phyloP scores from a whole-genome alignment of 2,113 vertebrate species.

The Rhadina sibilatrix region DNA sequence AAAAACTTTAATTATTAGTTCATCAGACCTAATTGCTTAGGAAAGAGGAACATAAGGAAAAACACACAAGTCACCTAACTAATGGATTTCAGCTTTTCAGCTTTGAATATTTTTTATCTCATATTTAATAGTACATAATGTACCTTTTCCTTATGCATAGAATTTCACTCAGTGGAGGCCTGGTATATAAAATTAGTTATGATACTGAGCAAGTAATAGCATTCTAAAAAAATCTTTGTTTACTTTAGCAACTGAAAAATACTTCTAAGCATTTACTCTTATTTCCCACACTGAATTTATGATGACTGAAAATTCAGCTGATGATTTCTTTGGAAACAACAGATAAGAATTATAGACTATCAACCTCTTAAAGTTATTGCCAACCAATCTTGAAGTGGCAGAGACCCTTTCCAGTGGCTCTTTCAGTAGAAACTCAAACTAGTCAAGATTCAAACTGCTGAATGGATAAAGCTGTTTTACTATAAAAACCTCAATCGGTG shows the following conservation, averaged over 20 bases:
- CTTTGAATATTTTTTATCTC: neutral
- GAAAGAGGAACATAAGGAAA: neutral
- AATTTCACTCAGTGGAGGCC: neutral
- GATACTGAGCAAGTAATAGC: neutral
- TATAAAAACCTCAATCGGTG: neutral
- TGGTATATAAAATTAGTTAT: neutral
- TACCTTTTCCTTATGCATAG: neutral
- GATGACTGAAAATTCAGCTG: neutral
- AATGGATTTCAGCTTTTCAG: neutral
- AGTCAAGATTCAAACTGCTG: neutral
- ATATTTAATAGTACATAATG: neutral
- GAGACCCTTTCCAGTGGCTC: neutral
- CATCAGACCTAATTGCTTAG: neutral
- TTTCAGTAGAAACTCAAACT: neutral
- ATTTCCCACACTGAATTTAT: neutral
- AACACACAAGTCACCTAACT: neutral
- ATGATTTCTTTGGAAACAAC: neutral
- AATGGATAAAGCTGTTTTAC: neutral
- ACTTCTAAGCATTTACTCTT: neutral
- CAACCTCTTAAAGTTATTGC: neutral
- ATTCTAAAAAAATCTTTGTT: neutral
- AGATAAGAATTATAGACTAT: neutral
- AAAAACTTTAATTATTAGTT: neutral
- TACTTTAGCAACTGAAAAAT: neutral
- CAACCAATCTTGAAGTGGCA: neutral